Conservation (phyloP, 2,888 invertebrate genomes). For the Apotomis turbidana region DNA sequence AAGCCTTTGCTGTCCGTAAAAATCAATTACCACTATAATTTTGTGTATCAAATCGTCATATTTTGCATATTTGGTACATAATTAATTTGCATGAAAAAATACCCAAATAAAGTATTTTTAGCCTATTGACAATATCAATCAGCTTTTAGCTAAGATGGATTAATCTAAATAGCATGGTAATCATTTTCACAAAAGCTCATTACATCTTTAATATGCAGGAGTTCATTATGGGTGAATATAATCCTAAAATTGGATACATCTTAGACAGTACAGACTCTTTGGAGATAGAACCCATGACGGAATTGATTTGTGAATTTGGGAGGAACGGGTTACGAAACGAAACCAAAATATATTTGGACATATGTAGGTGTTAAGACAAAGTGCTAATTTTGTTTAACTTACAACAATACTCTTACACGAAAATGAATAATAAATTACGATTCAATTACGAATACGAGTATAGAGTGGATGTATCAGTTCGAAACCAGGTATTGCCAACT, state of each 20-base stretch:
- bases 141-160: slow-evolving; percentile 36
- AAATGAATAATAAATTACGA: slow-evolving; percentile 7
- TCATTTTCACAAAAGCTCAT: slow-evolving; percentile 47
- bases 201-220: slow-evolving; percentile 76
- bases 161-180: slow-evolving; percentile 30
- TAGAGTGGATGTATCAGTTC: too few relatives aligned
- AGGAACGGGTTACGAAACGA: slow-evolving; percentile 52
- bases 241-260: slow-evolving; percentile 75
- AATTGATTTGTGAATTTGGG: slow-evolving; percentile 65
- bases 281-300: slow-evolving; percentile 51
- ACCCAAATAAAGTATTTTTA: not conserved
- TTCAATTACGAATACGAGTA: too few relatives aligned
- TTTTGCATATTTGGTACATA: not conserved
- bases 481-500: too few relatives aligned
- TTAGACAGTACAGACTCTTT: slow-evolving; percentile 61
- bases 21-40: not conserved
- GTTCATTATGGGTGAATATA: slow-evolving; percentile 62
- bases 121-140: not conserved
- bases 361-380: slow-evolving; percentile 77
- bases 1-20: slow-evolving; percentile 28
- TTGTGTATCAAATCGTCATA: slow-evolving; percentile 7
- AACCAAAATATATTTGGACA: slow-evolving; percentile 59
- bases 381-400: slow-evolving; percentile 55
- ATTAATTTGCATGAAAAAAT: slow-evolving; percentile 27
- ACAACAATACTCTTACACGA: slow-evolving; percentile 34